A percentile compares a stretch with the other conserved stretches of the same genome.
Evolutionary conservation across 2,797 vertebrate species (phyloP).

Genomic region (Rhabdophis nuchalis): DNA sequence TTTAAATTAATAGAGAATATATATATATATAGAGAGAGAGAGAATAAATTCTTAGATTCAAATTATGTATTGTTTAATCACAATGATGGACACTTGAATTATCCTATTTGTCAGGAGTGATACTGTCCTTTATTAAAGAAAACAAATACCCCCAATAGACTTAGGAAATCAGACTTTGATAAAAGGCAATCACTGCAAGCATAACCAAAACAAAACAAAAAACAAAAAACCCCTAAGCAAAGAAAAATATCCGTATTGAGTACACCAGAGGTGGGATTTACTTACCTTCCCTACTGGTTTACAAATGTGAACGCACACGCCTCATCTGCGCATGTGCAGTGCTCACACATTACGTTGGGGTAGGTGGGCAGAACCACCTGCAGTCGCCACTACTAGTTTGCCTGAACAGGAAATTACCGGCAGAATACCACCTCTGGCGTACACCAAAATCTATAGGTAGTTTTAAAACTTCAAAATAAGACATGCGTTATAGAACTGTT

Average conservation of each 20-base stretch:
- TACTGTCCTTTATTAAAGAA: constrained; percentile 31
- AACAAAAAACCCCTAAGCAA: not conserved
- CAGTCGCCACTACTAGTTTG: too few species aligned
- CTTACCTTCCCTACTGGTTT: too few species aligned
- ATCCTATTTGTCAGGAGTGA: constrained; percentile 24
- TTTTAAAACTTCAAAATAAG: not conserved
- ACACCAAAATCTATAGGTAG: not conserved
- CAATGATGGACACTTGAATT: constrained; percentile 21
- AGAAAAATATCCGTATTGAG: not conserved
- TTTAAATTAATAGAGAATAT: not conserved
- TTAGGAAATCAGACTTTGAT: constrained; percentile 5
- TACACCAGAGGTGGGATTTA: not conserved
- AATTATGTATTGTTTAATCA: constrained; percentile 26
- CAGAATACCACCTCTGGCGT: not conserved
- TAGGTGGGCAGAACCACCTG: too few species aligned
- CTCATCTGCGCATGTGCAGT: too few species aligned
- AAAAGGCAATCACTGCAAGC: constrained; percentile 14
- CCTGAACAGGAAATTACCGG: too few species aligned
- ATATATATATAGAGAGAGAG: not conserved
- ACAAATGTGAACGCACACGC: too few species aligned
- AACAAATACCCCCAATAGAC: constrained; percentile 4
- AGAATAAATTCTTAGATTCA: not conserved
- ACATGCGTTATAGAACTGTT: not conserved
- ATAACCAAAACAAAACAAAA: not conserved
- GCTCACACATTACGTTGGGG: too few species aligned